A percentile compares a stretch with the other conserved stretches of the same genome.
Conservation (phyloP, 2,797 vertebrate species). For the Arvicola amphibius region DNA sequence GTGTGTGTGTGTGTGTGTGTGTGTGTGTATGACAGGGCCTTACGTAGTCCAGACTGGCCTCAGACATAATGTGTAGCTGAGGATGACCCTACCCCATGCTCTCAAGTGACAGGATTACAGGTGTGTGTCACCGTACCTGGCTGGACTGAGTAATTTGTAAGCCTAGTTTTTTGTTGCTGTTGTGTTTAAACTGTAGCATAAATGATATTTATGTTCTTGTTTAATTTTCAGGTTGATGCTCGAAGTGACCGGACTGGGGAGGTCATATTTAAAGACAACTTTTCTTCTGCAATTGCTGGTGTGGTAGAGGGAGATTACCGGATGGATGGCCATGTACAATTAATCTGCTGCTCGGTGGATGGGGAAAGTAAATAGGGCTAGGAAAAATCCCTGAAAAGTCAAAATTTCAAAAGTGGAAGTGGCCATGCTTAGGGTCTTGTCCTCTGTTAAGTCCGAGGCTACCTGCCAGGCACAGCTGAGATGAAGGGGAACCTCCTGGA, state of each 20-base stretch:
- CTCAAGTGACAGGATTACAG: background rate
- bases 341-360: slow-evolving; percentile 97
- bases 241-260: slow-evolving; percentile 97
- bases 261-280: slow-evolving; percentile 99
- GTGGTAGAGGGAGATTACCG: slow-evolving; percentile 98
- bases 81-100: background rate
- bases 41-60: background rate
- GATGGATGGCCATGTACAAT: slow-evolving; percentile 95
- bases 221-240: slow-evolving; percentile 93
- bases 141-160: background rate
- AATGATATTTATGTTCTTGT: slow-evolving; percentile 3
- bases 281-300: slow-evolving; percentile 95
- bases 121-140: background rate
- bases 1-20: too few relatives aligned
- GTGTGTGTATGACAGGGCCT: background rate
- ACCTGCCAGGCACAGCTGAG: slow-evolving; percentile 94
- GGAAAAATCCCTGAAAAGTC: slow-evolving; percentile 3
- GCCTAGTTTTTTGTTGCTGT: background rate
- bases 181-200: background rate
- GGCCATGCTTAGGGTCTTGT: background rate
- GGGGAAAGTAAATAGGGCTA: slow-evolving; percentile 92
- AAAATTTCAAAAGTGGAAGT: background rate
- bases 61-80: background rate
- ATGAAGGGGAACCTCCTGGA: slow-evolving; percentile 95
- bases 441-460: slow-evolving; percentile 93